Conservation (phyloP, 2,797 vertebrate species). For the Pangasius larnaudii region DNA sequence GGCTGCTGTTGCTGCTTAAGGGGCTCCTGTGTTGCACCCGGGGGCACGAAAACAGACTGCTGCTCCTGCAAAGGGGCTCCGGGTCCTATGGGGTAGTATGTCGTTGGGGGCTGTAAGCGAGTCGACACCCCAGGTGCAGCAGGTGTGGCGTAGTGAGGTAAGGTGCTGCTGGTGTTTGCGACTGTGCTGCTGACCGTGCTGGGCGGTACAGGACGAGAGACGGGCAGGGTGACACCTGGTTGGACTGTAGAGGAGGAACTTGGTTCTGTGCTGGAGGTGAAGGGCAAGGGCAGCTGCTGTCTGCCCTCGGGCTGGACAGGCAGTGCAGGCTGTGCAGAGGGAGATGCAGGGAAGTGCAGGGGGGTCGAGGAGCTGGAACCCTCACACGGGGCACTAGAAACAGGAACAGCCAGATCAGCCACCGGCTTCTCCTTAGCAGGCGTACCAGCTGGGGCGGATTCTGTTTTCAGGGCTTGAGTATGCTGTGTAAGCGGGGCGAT, state of each 20-base stretch:
- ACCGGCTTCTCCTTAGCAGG: conserved; percentile 84
- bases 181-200: conserved; percentile 74
- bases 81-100: conserved; percentile 88
- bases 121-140: conserved; percentile 89
- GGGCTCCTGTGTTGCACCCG: conserved; percentile 79
- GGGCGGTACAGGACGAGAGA: conserved; percentile 77
- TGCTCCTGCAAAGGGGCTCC: conserved; percentile 81
- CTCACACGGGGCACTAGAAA: conserved; percentile 68
- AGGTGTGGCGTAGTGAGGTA: conserved; percentile 91
- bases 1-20: conserved; percentile 84
- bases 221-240: conserved; percentile 73
- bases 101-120: conserved; percentile 91
- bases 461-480: conserved; percentile 76
- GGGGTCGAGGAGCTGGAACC: conserved; percentile 73
- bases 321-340: conserved; percentile 73
- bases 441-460: conserved; percentile 75
- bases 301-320: conserved; percentile 76
- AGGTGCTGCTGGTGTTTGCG: conserved; percentile 87
- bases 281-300: conserved; percentile 78
- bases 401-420: conserved; percentile 67
- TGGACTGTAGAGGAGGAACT: conserved; percentile 75
- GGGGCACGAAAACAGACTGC: conserved; percentile 90
- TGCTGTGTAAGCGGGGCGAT: conserved; percentile 79
- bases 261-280: conserved; percentile 83
- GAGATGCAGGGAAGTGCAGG: conserved; percentile 69